Percentiles rank a stretch among this genome's conserved stretches.
Evolutionary conservation across 2,113 vertebrate genomes (phyloP).

Genomic region (Loxodonta africana): DNA sequence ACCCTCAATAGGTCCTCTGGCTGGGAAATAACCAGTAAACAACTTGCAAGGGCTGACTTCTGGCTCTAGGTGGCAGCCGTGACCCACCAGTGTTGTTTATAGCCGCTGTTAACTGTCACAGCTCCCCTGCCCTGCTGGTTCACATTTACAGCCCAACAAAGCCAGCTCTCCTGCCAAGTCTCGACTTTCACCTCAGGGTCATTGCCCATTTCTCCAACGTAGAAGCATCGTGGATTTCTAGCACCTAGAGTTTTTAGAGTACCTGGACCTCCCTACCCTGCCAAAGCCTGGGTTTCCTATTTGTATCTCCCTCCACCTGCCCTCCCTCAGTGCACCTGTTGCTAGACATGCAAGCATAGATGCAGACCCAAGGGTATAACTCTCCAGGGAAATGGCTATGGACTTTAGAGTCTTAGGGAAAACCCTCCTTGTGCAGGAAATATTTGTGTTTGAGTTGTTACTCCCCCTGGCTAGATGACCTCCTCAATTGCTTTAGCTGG

Average conservation of each 20-base stretch:
- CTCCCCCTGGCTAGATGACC: background rate
- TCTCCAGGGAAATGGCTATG: background rate
- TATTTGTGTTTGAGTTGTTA: background rate
- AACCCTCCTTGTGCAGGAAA: background rate
- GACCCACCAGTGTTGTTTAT: background rate
- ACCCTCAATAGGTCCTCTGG: background rate
- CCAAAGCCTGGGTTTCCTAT: background rate
- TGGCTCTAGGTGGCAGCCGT: conserved; percentile 66
- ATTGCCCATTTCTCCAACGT: background rate
- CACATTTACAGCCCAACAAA: background rate
- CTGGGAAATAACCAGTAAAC: conserved; percentile 32
- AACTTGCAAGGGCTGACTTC: conserved; percentile 34
- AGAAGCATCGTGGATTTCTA: background rate
- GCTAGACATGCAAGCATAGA: background rate
- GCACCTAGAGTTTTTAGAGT: background rate
- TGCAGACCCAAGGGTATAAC: background rate
- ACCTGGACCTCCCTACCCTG: background rate
- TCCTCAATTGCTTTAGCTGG: background rate
- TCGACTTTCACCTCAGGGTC: background rate
- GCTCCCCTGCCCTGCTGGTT: background rate
- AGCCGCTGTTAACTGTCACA: background rate
- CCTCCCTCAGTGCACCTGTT: background rate
- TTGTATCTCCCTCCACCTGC: background rate
- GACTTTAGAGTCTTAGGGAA: background rate
- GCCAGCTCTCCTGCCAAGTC: background rate